Percentiles rank a stretch among this genome's conserved stretches.
Conservation (phyloP, 2,113 vertebrate species). For the Bubo scandiacus region DNA sequence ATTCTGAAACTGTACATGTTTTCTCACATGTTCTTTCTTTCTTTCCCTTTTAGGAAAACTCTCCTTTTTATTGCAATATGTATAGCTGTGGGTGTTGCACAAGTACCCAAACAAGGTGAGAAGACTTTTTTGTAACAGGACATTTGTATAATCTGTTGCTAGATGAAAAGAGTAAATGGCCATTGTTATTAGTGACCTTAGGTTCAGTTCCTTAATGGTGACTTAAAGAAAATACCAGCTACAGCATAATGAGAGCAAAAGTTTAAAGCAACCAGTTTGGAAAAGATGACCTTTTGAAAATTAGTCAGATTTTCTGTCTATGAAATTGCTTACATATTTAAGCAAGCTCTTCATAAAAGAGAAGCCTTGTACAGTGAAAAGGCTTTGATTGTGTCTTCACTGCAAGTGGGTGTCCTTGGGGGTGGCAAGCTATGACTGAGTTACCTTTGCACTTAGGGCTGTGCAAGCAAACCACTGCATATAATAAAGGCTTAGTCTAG, state of each 20-base stretch:
- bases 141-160: neutral
- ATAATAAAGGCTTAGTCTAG: slow-evolving; percentile 61
- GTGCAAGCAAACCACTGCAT: neutral
- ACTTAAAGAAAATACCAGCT: slow-evolving; percentile 45
- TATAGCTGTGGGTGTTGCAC: slow-evolving; percentile 77
- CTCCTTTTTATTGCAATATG: slow-evolving; percentile 89
- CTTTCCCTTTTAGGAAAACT: slow-evolving; percentile 81
- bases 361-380: slow-evolving; percentile 76
- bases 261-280: slow-evolving; percentile 61
- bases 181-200: neutral
- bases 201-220: neutral
- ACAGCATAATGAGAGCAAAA: slow-evolving; percentile 30
- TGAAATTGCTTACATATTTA: slow-evolving; percentile 80
- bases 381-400: slow-evolving; percentile 74
- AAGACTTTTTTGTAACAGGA: neutral
- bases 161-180: neutral
- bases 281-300: slow-evolving; percentile 78
- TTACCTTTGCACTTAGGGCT: slow-evolving; percentile 76
- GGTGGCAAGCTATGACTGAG: slow-evolving; percentile 66
- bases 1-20: neutral
- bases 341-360: slow-evolving; percentile 68
- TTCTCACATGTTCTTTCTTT: neutral
- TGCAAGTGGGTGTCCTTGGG: slow-evolving; percentile 77
- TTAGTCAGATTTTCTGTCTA: slow-evolving; percentile 67
- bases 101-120: slow-evolving; percentile 82